A percentile compares a stretch with the other conserved stretches of the same genome.
Conservation (phyloP, 2,797 vertebrate genomes). For the Choloepus didactylus region DNA sequence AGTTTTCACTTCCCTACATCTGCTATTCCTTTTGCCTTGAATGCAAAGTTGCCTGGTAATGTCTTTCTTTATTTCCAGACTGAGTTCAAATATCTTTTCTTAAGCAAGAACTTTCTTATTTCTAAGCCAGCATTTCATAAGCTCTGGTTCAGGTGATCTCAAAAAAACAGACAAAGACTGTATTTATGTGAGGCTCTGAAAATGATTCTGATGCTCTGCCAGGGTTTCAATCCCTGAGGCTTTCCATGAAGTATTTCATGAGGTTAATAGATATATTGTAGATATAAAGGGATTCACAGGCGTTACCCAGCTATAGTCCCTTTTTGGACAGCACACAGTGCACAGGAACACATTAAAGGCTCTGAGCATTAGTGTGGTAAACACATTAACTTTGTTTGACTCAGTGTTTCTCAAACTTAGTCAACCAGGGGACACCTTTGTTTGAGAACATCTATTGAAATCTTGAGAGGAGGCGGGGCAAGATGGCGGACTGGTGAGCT, state of each 20-base stretch:
- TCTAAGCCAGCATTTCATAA: constrained; percentile 40
- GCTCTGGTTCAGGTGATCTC: constrained; percentile 5
- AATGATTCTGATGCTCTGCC: constrained; percentile 36
- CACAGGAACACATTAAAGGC: not conserved
- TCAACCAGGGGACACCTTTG: not conserved
- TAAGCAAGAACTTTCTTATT: not conserved
- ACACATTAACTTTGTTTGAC: not conserved
- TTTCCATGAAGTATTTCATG: not conserved
- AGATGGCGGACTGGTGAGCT: too few relatives aligned
- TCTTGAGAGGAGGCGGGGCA: not conserved
- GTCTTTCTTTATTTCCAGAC: constrained; percentile 22
- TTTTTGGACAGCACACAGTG: not conserved
- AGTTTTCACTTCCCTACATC: not conserved
- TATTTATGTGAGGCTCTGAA: not conserved
- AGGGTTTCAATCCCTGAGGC: not conserved
- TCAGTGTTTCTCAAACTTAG: constrained; percentile 1
- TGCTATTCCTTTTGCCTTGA: not conserved
- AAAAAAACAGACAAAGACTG: constrained; percentile 1
- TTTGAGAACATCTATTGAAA: constrained; percentile 50
- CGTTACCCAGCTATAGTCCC: not conserved
- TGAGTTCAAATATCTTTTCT: constrained; percentile 34
- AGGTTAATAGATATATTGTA: not conserved
- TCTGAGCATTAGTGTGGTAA: constrained; percentile 2
- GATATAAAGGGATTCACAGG: not conserved
- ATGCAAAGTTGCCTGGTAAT: not conserved